A percentile compares a stretch with the other conserved stretches of the same genome.
Conservation (phyloP, 2,797 vertebrate species). For the Perodicticus potto region DNA sequence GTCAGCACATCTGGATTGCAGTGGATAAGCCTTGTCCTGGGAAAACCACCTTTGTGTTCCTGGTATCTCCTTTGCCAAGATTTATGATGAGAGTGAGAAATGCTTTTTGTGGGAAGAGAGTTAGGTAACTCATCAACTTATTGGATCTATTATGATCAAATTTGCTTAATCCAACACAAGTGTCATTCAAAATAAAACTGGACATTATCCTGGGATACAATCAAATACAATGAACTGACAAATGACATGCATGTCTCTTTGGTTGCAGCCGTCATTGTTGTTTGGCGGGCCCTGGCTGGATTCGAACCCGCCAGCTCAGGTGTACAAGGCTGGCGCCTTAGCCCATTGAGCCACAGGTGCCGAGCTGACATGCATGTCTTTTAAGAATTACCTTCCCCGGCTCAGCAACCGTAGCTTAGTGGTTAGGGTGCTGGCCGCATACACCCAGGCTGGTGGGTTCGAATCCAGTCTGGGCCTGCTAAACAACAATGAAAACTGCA, state of each 20-base stretch:
- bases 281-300: no score
- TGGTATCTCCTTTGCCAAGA: background rate
- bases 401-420: no score
- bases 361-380: conserved; percentile 82
- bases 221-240: conserved; percentile 82
- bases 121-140: background rate
- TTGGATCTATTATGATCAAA: background rate
- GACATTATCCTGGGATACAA: conserved; percentile 78
- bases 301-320: no score
- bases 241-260: conserved; percentile 82
- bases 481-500: no score
- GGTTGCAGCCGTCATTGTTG: no score
- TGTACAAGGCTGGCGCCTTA: no score
- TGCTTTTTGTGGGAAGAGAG: background rate
- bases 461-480: no score
- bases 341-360: no score
- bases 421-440: no score
- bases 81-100: background rate
- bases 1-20: background rate
- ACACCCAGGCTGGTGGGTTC: no score
- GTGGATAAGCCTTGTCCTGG: background rate
- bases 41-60: background rate
- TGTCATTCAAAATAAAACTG: conserved; percentile 78
- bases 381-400: conserved; percentile 78
- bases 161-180: background rate